phyloP scores from a whole-genome alignment of 2,888 invertebrate genomes.

The Noctua fimbriata region DNA sequence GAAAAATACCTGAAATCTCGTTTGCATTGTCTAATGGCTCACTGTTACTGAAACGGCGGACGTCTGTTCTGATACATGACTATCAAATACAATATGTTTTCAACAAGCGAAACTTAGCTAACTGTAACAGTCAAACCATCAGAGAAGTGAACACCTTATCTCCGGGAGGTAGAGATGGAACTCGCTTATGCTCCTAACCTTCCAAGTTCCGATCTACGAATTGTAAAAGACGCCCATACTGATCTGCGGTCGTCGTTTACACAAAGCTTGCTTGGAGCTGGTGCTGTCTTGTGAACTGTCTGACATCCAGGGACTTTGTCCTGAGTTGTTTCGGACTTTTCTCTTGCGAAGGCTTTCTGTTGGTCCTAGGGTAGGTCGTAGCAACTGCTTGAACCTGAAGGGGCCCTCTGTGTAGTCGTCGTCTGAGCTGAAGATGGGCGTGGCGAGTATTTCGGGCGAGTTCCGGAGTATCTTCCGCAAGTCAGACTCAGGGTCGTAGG shows the following conservation, averaged over 20 bases:
- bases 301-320: slow-evolving; percentile 87
- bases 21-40: slow-evolving; percentile 20
- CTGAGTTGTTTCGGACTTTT: slow-evolving; percentile 88
- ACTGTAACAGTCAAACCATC: slow-evolving; percentile 39
- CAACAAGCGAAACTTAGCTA: slow-evolving; percentile 43
- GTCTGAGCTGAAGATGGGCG: slow-evolving; percentile 86
- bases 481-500: slow-evolving; percentile 86
- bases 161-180: slow-evolving; percentile 45
- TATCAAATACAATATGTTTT: slow-evolving; percentile 25
- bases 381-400: slow-evolving; percentile 92
- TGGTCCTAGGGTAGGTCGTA: slow-evolving; percentile 92
- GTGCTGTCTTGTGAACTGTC: slow-evolving; percentile 88
- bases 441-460: slow-evolving; percentile 87
- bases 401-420: slow-evolving; percentile 91
- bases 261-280: slow-evolving; percentile 82
- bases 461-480: slow-evolving; percentile 87
- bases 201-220: slow-evolving; percentile 62
- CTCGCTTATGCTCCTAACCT: slow-evolving; percentile 37
- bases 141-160: slow-evolving; percentile 40
- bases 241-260: slow-evolving; percentile 87
- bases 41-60: slow-evolving; percentile 16
- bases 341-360: slow-evolving; percentile 93
- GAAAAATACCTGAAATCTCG: slow-evolving; percentile 11
- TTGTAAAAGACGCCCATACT: slow-evolving; percentile 88
- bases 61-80: slow-evolving; percentile 6